A percentile compares a stretch with the other conserved stretches of the same genome.
These are phyloP conservation scores for Listronotus oregonensis DNA, from an alignment of 1,140 invertebrate genomes.

Conservation along the genomic window DNA sequence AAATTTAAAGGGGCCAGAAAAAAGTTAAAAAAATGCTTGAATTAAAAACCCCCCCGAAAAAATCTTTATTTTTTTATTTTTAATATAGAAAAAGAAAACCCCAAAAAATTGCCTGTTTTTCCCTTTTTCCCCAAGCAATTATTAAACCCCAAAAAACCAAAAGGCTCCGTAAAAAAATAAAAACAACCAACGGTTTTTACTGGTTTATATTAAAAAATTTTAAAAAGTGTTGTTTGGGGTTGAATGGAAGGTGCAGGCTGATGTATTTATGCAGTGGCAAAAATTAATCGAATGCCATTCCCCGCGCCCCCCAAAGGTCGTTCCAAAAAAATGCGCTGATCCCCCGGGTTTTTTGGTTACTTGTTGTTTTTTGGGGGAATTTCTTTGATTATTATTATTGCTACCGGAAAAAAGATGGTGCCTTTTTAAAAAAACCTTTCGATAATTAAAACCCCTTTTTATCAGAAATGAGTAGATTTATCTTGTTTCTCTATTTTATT, in stretches of 20 bases:
- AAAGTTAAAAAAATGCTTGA: not conserved
- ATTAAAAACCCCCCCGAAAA: conserved; percentile 23
- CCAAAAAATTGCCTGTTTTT: conserved; percentile 30
- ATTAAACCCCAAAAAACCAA: conserved; percentile 30
- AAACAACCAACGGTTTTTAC: conserved; percentile 28
- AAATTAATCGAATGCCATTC: conserved; percentile 54
- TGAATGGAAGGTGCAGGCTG: conserved; percentile 38
- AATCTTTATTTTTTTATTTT: conserved; percentile 18
- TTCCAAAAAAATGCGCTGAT: conserved; percentile 28
- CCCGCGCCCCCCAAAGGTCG: conserved; percentile 52
- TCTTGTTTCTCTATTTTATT: too few species aligned
- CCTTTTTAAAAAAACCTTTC: too few species aligned
- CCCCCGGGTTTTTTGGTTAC: conserved; percentile 10
- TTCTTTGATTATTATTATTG: too few species aligned
- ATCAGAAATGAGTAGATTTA: too few species aligned
- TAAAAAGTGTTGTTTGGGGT: conserved; percentile 26
- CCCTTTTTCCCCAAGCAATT: conserved; percentile 32
- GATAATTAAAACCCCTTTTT: too few species aligned
- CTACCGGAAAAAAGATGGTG: too few species aligned
- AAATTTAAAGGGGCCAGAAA: not conserved
- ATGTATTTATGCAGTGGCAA: conserved; percentile 47
- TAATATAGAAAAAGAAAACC: conserved; percentile 6
- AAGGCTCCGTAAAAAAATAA: conserved; percentile 23
- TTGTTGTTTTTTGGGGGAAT: too few species aligned
- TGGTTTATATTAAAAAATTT: conserved; percentile 29